phyloP scores from a whole-genome alignment of 2,888 invertebrate species.

The Tribolium freemani region DNA sequence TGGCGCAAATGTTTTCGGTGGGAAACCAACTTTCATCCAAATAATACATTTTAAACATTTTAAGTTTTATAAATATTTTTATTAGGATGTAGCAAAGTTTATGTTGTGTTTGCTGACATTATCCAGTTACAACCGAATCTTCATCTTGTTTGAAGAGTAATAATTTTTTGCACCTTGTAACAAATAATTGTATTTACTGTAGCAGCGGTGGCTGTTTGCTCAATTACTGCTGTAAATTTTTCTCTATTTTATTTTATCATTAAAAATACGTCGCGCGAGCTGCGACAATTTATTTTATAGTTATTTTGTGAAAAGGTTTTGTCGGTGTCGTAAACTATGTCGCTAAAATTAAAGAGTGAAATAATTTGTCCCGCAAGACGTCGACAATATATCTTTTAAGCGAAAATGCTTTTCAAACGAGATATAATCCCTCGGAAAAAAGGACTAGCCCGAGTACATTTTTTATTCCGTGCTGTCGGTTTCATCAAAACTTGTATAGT shows the following conservation, averaged over 20 bases:
- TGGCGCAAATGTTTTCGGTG: too few relatives aligned
- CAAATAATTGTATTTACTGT: not conserved
- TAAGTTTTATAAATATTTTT: not conserved
- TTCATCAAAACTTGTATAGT: slow-evolving; percentile 22
- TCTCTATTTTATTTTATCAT: not conserved
- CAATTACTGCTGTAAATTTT: not conserved
- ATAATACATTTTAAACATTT: not conserved
- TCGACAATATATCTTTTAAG: slow-evolving; percentile 25
- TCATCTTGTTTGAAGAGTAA: not conserved
- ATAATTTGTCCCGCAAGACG: slow-evolving; percentile 29
- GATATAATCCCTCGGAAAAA: slow-evolving; percentile 27
- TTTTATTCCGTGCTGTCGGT: slow-evolving; percentile 27
- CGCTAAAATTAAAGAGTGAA: slow-evolving; percentile 14
- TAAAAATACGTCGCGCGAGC: not conserved
- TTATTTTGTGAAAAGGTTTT: slow-evolving; percentile 14
- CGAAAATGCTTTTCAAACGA: slow-evolving; percentile 18
- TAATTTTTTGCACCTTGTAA: not conserved
- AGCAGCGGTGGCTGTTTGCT: not conserved
- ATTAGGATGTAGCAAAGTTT: not conserved
- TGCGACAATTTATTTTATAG: slow-evolving; percentile 13
- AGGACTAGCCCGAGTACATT: slow-evolving; percentile 18
- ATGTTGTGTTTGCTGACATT: not conserved
- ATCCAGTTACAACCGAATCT: not conserved
- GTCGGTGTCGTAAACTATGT: not conserved
- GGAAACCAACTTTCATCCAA: not conserved